Base-by-base conservation (phyloP, 2,888 invertebrate genomes). In the Oxytorus armatus region DNA sequence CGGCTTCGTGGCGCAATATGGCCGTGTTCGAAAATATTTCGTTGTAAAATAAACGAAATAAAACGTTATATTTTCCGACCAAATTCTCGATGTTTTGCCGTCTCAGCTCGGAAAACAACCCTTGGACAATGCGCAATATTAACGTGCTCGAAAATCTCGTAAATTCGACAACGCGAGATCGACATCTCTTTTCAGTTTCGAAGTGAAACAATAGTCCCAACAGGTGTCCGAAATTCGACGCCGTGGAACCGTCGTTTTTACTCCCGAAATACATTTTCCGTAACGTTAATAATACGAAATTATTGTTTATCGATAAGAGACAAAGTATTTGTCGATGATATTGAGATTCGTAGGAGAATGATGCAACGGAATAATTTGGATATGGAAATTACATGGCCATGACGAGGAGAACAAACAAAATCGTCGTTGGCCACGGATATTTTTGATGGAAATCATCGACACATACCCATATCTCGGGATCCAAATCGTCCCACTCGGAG, bases 391-490 rank as follows among this genome's bases (percentile, higher is more conserved):
- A 10, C n/a, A 3, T n/a, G 18, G 8, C 11, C 1, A n/a, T 18
- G 42, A 8, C 42, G 44, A 25, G 16, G 29, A 33, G 29, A 29
- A 5, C 2, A 2, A 5, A 3, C 3, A 36, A 18, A 18, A 14
- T 25, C 57, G 55, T 29, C 55, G 36, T 18, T 11, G 1, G 36
- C 61, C 4, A 3, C 44, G 16, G 18, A 69, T 63, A 55, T 51
- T 72, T 61, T 39, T 61, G 51, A 68, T 36, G 63, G 33, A 51
- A 55, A 69, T 57, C 47, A 63, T 68, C 44, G 44, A 14, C 25
- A 87, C 90, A 75, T 90, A 90, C 90, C 90, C 90, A 90, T 69
- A 90, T 90, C 55, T 89, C 88, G 11, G 76, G 70, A 73, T 89
- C 81, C 78, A 90, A 80, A 61, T 84, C 82, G 53, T 87, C 86